Evolutionary conservation across 1,140 invertebrate species (phyloP), one percentile per base, ranked within the genome.

Genomic region (Drosophila aff.): DNA sequence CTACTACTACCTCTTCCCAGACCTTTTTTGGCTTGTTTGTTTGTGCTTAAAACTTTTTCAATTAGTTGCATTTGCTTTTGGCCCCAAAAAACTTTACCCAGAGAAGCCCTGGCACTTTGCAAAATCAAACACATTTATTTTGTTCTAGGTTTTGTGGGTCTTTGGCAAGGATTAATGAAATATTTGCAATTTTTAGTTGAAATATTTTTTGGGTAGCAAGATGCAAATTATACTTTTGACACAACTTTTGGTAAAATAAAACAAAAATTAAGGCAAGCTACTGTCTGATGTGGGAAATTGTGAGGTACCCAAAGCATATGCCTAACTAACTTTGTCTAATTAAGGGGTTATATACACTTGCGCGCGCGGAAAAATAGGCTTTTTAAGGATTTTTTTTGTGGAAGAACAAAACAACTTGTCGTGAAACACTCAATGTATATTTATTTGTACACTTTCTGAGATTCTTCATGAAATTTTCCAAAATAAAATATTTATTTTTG

Each of bases 41-140:
- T 74, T 69, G 40, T 38, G 77, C 77, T 49, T 57, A 75, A 52
- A 86, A 86, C 83, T 86, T 86, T 86, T 86, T 86, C 83, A 86
- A 86, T 86, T 86, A 86, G 69, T 65, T 68, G 44, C 67, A 71
- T 81, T 71, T 59, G 69, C 66, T 80, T 83, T 82, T 44, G 76
- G 67, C 40, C 47, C 36, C 44, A 23, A 61, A 82, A 86, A 55
- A 73, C 58, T 86, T 85, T 63, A 23, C 60, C 28, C 26, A 71
- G 53, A 65, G 53, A 78, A 71, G 53, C 47, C 52, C 23, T 23
- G 65, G 57, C 66, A 58, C 60, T 57, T 47, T 66, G 31, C 53
- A 63, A 50, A 62, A 68, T 47, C 63, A 57, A 63, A 60, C 53
- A 23, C 15, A 23, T 38, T 55, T 75, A 36, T 43, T 33, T 49